Evolutionary conservation across 2,888 invertebrate species (phyloP).

Genomic region (Oscheius onirici): DNA sequence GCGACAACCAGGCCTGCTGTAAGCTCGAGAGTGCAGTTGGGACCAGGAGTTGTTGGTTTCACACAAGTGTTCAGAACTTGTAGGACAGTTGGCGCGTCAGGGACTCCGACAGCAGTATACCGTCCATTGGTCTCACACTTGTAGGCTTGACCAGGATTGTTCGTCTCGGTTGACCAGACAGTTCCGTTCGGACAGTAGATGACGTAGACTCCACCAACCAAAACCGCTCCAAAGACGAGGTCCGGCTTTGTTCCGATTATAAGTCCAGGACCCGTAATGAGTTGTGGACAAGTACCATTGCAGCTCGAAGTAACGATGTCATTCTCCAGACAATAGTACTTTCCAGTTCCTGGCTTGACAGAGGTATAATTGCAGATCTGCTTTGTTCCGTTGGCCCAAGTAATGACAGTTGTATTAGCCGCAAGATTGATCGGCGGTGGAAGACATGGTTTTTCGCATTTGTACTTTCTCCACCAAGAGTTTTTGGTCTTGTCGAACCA

Average conservation of each 20-base stretch:
- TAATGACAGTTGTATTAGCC: neutral
- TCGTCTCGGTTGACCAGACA: too few relatives aligned
- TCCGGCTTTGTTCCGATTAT: neutral
- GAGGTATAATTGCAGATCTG: neutral
- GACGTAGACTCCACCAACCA: too few relatives aligned
- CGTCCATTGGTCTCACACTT: too few relatives aligned
- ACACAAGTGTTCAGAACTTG: too few relatives aligned
- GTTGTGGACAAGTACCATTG: neutral
- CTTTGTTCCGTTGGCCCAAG: neutral
- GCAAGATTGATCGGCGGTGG: neutral
- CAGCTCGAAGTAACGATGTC: neutral
- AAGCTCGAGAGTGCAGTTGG: neutral
- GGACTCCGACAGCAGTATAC: too few relatives aligned
- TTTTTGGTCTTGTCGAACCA: too few relatives aligned
- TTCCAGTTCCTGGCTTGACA: neutral
- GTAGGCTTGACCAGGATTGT: too few relatives aligned
- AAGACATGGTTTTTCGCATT: too few relatives aligned
- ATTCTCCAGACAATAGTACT: neutral
- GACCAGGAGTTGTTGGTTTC: neutral
- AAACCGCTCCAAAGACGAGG: too few relatives aligned
- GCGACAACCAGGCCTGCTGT: neutral
- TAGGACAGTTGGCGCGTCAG: too few relatives aligned
- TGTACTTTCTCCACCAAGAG: too few relatives aligned
- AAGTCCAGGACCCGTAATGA: neutral
- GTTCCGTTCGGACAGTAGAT: too few relatives aligned